A percentile compares a stretch with the other conserved stretches of the same genome.
These are phyloP conservation scores for Sussaba pulchella DNA, from an alignment of 2,888 invertebrate genomes.

Conservation along the genomic window DNA sequence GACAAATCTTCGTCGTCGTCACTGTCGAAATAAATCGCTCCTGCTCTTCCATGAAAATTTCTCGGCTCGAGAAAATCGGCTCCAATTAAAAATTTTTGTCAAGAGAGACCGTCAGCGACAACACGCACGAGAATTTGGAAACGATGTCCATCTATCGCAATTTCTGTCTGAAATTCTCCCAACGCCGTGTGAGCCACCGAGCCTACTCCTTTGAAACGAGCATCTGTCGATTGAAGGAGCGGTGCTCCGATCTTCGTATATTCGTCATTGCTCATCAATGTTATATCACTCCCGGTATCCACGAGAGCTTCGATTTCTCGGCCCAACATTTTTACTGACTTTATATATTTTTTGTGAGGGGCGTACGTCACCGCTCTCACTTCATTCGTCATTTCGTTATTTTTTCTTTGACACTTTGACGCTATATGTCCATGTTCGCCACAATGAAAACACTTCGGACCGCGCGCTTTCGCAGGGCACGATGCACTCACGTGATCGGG, in stretches of 20 bases:
- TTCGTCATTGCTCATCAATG: conserved; percentile 37
- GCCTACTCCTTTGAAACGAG: conserved; percentile 9
- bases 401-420: conserved; percentile 43
- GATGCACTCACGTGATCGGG: conserved; percentile 37
- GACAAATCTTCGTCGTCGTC: not conserved
- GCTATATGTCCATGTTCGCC: conserved; percentile 57
- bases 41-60: not conserved
- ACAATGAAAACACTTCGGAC: conserved; percentile 53
- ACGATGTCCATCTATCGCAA: conserved; percentile 27
- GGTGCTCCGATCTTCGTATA: conserved; percentile 55
- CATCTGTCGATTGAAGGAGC: conserved; percentile 1
- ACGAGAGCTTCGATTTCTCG: conserved; percentile 45
- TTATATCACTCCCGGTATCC: conserved; percentile 60
- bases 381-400: not conserved
- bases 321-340: conserved; percentile 26
- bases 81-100: conserved; percentile 26
- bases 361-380: not conserved
- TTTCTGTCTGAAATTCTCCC: too few relatives aligned
- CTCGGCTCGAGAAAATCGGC: conserved; percentile 25
- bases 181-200: too few relatives aligned
- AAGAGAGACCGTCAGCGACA: conserved; percentile 8
- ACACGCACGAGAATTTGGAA: conserved; percentile 26
- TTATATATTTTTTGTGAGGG: conserved; percentile 13
- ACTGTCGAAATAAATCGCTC: not conserved
- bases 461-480: conserved; percentile 44